Evolutionary conservation across 2,113 vertebrate species (phyloP), one percentile per base, ranked within the genome.

Genomic region (Silurus asotus): DNA sequence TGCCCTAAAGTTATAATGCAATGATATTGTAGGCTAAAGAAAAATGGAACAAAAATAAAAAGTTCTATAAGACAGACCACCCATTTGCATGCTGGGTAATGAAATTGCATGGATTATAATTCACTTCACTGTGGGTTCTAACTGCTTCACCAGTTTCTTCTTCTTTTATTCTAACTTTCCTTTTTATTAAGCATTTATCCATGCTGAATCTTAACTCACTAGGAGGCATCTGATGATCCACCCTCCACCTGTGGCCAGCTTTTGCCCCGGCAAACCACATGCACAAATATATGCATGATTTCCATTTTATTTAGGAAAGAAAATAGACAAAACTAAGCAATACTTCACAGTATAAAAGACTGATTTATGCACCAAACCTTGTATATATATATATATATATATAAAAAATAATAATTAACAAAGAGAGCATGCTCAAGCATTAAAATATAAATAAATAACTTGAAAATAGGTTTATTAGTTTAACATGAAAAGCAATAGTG

Each of bases 231-330:
- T 37, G 82, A 80, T 45, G 28, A 55, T 20, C 20, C 56, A 28
- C 51, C 72, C 15, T 65, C 19, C 56, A 15, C 1, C 20, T 23
- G n/a, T 20, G 78, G 51, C 55, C 65, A 67, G 55, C 28, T 45
- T 61, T 8, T n/a, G 53, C 58, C 53, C 45, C 25, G 75, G 23
- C 70, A 78, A 64, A 82, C 80, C 82, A 37, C 55, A 74, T 67
- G 78, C 58, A 51, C 79, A 79, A 76, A 88, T 88, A 67, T 75
- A 82, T 69, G 58, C 79, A 89, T 81, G 56, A 55, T 65, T 84
- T 87, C 45, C 69, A 49, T 79, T 81, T 86, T 59, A 45, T 70
- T 86, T 45, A 28, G 23, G 64, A 37, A 37, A 37, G 3, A 37
- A 37, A 49, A 67, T 58, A 49, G n/a, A 45, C 28, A 55, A 87